Conservation (phyloP, 2,888 invertebrate genomes). For the Ernsta delagoae region DNA sequence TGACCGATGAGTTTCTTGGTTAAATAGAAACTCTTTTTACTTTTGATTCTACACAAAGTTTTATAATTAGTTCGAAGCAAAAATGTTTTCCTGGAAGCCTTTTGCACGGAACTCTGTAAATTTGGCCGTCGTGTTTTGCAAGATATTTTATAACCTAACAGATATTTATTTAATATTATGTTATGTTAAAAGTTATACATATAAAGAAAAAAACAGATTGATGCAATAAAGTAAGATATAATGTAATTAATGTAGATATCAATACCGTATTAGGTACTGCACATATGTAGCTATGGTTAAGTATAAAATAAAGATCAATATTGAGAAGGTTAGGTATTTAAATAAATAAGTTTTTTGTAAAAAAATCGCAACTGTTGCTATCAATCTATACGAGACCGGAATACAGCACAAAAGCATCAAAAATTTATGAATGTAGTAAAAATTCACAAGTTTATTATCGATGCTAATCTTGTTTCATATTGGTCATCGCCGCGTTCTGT, state of each 20-base stretch:
- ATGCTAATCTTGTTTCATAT: slow-evolving; percentile 25
- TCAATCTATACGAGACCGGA: slow-evolving; percentile 14
- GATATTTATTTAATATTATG: too few relatives aligned
- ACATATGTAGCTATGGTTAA: too few relatives aligned
- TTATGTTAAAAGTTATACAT: too few relatives aligned
- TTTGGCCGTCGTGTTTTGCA: background rate
- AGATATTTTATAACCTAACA: background rate
- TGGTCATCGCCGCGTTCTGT: background rate
- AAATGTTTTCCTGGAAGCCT: slow-evolving; percentile 28
- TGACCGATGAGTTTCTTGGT: slow-evolving; percentile 33
- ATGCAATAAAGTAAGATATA: too few relatives aligned
- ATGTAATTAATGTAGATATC: too few relatives aligned
- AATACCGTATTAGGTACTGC: too few relatives aligned
- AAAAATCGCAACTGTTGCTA: background rate
- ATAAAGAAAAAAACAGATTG: too few relatives aligned
- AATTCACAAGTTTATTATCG: slow-evolving; percentile 25
- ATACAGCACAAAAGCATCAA: slow-evolving; percentile 25
- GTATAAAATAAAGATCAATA: too few relatives aligned
- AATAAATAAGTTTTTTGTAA: too few relatives aligned
- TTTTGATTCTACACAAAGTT: slow-evolving; percentile 35
- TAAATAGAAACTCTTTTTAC: slow-evolving; percentile 36
- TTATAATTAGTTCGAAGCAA: slow-evolving; percentile 32
- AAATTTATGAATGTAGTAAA: slow-evolving; percentile 27
- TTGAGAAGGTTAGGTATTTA: too few relatives aligned
- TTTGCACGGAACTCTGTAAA: background rate